A percentile compares a stretch with the other conserved stretches of the same genome.
phyloP scores from a whole-genome alignment of 2,888 invertebrate genomes.

The Anoplius nigerrimus region DNA sequence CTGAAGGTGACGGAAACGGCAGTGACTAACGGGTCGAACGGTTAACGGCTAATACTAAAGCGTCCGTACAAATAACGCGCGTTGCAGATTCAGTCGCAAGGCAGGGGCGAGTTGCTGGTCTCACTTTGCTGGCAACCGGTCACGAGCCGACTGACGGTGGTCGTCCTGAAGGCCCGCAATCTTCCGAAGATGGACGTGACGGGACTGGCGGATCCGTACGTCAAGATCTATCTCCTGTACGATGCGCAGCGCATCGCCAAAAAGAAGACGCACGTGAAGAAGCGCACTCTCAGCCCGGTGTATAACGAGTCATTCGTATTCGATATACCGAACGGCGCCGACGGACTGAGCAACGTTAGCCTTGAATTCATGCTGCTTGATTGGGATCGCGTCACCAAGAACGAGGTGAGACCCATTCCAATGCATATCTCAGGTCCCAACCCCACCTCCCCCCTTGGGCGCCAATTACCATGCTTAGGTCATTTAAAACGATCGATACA shows the following conservation, averaged over 20 bases:
- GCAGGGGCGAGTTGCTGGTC: conserved; percentile 95
- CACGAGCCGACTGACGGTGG: conserved; percentile 95
- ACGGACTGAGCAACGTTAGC: conserved; percentile 87
- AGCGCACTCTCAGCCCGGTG: conserved; percentile 96
- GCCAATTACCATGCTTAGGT: too few species aligned
- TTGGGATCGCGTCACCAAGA: conserved; percentile 99
- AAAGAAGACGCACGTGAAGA: conserved; percentile 99
- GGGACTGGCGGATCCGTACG: conserved; percentile 97
- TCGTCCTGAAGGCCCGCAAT: conserved; percentile 97
- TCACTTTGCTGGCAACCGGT: conserved; percentile 99
- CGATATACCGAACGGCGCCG: conserved; percentile 90
- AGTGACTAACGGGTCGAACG: too few species aligned
- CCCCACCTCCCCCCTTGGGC: too few species aligned
- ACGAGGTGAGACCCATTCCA: conserved; percentile 79
- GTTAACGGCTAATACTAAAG: too few species aligned
- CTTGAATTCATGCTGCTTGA: conserved; percentile 93
- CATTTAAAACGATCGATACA: too few species aligned
- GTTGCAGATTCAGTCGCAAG: conserved; percentile 90
- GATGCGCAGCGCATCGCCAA: conserved; percentile 99
- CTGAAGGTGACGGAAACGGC: conserved; percentile 88
- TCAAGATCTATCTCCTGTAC: conserved; percentile 97
- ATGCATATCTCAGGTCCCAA: too few species aligned
- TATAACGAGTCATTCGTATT: conserved; percentile 99
- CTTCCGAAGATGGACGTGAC: conserved; percentile 99
- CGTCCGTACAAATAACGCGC: too few species aligned